Conservation (phyloP, 2,888 invertebrate species). For the Odontomyia ornata region DNA sequence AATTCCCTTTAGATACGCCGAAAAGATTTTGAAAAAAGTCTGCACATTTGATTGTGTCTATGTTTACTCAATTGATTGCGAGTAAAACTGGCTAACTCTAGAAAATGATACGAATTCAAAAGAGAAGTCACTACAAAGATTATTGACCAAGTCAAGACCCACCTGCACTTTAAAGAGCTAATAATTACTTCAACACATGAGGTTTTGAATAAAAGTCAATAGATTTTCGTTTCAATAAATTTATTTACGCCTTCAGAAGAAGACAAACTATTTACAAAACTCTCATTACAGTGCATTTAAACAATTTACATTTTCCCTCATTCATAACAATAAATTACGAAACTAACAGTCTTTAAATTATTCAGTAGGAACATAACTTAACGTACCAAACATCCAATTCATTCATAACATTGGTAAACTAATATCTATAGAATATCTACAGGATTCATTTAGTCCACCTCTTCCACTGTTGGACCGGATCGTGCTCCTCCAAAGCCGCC, state of each 20-base stretch:
- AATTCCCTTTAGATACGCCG: no score
- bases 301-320: background rate
- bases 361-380: background rate
- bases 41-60: no score
- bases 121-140: no score
- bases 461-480: constrained; percentile 70
- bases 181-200: no score
- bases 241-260: background rate
- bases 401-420: background rate
- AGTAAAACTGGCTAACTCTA: no score
- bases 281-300: no score
- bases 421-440: background rate
- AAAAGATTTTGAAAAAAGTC: no score
- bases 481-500: constrained; percentile 58
- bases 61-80: no score
- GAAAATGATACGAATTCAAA: no score
- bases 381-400: no score
- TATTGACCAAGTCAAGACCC: no score
- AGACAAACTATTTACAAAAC: background rate
- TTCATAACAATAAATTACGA: background rate
- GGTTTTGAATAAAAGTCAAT: background rate
- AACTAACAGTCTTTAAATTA: background rate
- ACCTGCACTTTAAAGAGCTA: no score
- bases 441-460: constrained; percentile 67
- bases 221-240: background rate